Percentiles rank a stretch among this genome's conserved stretches.
These are phyloP conservation scores for Notothenia rossii DNA, from an alignment of 2,113 vertebrate genomes.

Conservation along the genomic window DNA sequence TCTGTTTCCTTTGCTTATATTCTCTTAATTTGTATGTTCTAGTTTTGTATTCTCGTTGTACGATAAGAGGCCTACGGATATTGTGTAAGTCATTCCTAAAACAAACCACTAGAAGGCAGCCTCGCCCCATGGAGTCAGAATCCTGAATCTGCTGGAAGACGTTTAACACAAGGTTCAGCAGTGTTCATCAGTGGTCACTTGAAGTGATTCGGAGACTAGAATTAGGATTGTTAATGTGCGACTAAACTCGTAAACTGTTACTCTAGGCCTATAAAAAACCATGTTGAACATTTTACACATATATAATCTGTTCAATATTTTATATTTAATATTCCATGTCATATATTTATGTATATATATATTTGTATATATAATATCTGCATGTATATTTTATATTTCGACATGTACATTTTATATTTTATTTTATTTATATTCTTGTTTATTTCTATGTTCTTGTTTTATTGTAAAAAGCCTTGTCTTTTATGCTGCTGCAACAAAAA, in stretches of 20 bases:
- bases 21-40: not conserved
- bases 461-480: no score
- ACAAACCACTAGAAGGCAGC: conserved; percentile 59
- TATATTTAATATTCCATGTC: no score
- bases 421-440: no score
- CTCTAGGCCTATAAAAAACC: not conserved
- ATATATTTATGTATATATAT: no score
- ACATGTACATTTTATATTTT: no score
- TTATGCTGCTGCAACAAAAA: no score
- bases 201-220: not conserved
- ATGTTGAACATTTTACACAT: no score
- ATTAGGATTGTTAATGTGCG: not conserved
- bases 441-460: no score
- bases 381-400: no score
- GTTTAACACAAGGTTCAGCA: not conserved
- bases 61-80: not conserved
- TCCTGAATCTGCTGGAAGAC: conserved; percentile 15
- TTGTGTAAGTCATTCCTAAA: not conserved
- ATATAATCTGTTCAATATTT: no score
- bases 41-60: not conserved
- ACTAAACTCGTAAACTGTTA: not conserved
- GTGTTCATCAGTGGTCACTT: not conserved
- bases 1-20: not conserved
- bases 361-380: no score
- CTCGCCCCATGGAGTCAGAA: conserved; percentile 2